These are phyloP conservation scores for Ascidia mentula DNA, from an alignment of 23 tunicate species.

Conservation along the genomic window DNA sequence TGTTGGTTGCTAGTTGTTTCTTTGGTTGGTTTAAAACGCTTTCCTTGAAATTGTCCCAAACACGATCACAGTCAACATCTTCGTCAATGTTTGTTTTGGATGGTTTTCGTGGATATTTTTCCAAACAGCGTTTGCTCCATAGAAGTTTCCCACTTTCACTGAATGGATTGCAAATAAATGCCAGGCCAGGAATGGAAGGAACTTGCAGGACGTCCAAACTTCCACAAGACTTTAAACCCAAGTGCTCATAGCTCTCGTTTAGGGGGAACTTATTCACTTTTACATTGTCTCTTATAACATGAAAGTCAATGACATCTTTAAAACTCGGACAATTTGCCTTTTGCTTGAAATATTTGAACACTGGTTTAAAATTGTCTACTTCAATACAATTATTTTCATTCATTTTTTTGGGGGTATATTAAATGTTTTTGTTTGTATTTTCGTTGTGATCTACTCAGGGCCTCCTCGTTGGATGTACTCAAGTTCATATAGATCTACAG, in stretches of 20 bases:
- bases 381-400: neutral
- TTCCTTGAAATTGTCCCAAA: constrained; percentile 32
- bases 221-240: constrained; percentile 26
- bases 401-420: neutral
- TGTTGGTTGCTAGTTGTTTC: neutral
- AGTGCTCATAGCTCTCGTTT: neutral
- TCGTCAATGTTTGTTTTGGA: constrained; percentile 47
- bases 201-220: constrained; percentile 33
- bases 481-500: constrained; percentile 69
- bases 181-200: constrained; percentile 62
- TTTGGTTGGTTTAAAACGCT: neutral
- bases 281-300: neutral
- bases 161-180: constrained; percentile 63
- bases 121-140: constrained; percentile 55
- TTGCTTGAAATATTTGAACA: constrained; percentile 90
- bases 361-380: constrained; percentile 52
- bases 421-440: neutral
- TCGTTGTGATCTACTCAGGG: constrained; percentile 47
- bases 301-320: constrained; percentile 70
- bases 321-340: constrained; percentile 50
- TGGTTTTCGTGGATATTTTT: constrained; percentile 35
- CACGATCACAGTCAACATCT: neutral
- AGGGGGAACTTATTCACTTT: neutral
- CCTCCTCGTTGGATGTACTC: constrained; percentile 90
- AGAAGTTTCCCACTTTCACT: constrained; percentile 28